phyloP scores from a whole-genome alignment of 2,888 invertebrate species.

The Netelia inedita region DNA sequence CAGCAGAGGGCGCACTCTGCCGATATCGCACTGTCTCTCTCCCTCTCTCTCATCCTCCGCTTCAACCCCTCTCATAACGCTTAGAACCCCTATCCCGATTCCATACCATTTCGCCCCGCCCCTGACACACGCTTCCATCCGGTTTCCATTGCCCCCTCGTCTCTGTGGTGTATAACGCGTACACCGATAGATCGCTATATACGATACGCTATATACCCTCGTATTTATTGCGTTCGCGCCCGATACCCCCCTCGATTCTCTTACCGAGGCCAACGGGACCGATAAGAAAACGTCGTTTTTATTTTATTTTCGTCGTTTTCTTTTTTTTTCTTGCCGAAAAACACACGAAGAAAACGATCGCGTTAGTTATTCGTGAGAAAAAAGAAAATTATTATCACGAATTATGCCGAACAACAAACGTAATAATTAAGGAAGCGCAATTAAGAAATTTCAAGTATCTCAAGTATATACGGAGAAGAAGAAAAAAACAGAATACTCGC shows the following conservation, averaged over 20 bases:
- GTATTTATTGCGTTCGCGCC: slow-evolving; percentile 15
- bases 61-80: slow-evolving; percentile 67
- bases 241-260: slow-evolving; percentile 40
- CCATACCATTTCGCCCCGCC: slow-evolving; percentile 72
- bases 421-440: too few species aligned
- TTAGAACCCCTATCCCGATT: slow-evolving; percentile 68
- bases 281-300: slow-evolving; percentile 37
- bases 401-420: too few species aligned
- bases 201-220: too few species aligned
- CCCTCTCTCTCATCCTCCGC: slow-evolving; percentile 59
- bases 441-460: too few species aligned
- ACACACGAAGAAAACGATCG: neutral
- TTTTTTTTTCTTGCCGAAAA: neutral
- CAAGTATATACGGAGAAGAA: too few species aligned
- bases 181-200: slow-evolving; percentile 23
- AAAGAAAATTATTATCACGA: too few species aligned
- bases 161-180: neutral
- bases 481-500: too few species aligned
- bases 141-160: slow-evolving; percentile 59
- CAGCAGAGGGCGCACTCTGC: slow-evolving; percentile 57
- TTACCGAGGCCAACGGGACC: slow-evolving; percentile 1
- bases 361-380: too few species aligned
- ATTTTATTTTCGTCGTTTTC: neutral
- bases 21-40: slow-evolving; percentile 14
- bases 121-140: slow-evolving; percentile 70